Percentiles rank a stretch among this genome's conserved stretches.
phyloP scores from a whole-genome alignment of 2,797 vertebrate species.

The Rhincodon typus region DNA sequence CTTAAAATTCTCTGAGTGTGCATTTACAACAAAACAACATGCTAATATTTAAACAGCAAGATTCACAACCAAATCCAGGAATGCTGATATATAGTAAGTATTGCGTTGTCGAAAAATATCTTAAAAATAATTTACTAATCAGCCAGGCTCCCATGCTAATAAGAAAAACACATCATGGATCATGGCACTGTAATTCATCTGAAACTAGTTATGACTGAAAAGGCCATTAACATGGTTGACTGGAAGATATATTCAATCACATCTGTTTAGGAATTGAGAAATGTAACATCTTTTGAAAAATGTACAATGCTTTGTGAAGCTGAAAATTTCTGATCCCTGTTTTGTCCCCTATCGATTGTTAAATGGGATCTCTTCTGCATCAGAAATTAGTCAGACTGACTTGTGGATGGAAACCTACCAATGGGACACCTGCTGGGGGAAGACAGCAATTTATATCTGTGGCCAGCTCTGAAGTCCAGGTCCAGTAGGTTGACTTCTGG shows the following conservation, averaged over 20 bases:
- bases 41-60: background rate
- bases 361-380: background rate
- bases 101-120: background rate
- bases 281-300: constrained; percentile 1
- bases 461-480: background rate
- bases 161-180: background rate
- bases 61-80: too few species aligned
- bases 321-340: background rate
- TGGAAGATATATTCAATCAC: background rate
- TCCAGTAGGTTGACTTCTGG: background rate
- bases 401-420: background rate
- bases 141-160: background rate
- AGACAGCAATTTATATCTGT: too few species aligned
- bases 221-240: background rate
- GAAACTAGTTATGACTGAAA: background rate
- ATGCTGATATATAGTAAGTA: background rate
- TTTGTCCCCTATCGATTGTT: background rate
- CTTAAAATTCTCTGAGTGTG: background rate
- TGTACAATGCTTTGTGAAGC: background rate
- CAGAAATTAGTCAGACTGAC: background rate
- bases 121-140: background rate
- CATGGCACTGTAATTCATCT: background rate
- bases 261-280: background rate
- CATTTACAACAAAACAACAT: background rate
- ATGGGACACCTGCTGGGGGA: background rate